A percentile compares a stretch with the other conserved stretches of the same genome.
These are phyloP conservation scores for Neosilurus mollespiculum DNA, from an alignment of 2,797 vertebrate species.

Conservation along the genomic window DNA sequence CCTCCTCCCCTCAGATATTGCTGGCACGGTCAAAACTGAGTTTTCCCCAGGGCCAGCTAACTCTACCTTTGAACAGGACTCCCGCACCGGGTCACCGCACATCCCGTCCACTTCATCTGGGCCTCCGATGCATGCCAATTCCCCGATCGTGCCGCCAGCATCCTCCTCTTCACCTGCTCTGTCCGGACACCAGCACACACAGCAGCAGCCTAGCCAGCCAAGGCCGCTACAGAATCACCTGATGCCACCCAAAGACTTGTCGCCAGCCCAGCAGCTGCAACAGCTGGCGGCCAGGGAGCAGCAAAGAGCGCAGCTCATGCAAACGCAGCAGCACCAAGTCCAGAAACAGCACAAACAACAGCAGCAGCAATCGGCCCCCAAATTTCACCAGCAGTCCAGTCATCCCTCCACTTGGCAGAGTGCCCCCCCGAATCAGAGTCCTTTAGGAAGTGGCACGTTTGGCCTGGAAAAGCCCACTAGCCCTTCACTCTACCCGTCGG, in stretches of 20 bases:
- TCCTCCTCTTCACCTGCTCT: slow-evolving; percentile 77
- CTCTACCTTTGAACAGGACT: slow-evolving; percentile 83
- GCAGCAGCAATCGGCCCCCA: slow-evolving; percentile 62
- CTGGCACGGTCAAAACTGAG: slow-evolving; percentile 83
- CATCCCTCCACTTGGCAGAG: slow-evolving; percentile 82
- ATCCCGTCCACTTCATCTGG: slow-evolving; percentile 81
- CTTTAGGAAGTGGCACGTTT: slow-evolving; percentile 77
- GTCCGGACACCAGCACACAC: slow-evolving; percentile 71
- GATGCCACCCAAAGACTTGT: slow-evolving; percentile 87
- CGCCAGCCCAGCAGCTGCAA: slow-evolving; percentile 93
- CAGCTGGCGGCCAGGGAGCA: slow-evolving; percentile 90
- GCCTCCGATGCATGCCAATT: slow-evolving; percentile 77
- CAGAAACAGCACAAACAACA: slow-evolving; percentile 63
- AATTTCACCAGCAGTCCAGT: slow-evolving; percentile 74
- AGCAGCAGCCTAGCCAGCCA: slow-evolving; percentile 74
- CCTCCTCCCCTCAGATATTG: slow-evolving; percentile 79
- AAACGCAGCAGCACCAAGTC: slow-evolving; percentile 76
- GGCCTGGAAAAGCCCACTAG: slow-evolving; percentile 88
- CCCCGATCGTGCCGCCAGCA: slow-evolving; percentile 74
- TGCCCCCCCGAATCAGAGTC: slow-evolving; percentile 81
- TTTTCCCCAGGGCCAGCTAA: slow-evolving; percentile 82
- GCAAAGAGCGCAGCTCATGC: slow-evolving; percentile 87
- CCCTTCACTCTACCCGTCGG: slow-evolving; percentile 84
- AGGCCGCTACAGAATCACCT: slow-evolving; percentile 74
- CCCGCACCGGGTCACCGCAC: slow-evolving; percentile 82